Evolutionary conservation across 2,888 invertebrate genomes (phyloP), one percentile per base, ranked within the genome.

Genomic region (Chorisops tibialis): DNA sequence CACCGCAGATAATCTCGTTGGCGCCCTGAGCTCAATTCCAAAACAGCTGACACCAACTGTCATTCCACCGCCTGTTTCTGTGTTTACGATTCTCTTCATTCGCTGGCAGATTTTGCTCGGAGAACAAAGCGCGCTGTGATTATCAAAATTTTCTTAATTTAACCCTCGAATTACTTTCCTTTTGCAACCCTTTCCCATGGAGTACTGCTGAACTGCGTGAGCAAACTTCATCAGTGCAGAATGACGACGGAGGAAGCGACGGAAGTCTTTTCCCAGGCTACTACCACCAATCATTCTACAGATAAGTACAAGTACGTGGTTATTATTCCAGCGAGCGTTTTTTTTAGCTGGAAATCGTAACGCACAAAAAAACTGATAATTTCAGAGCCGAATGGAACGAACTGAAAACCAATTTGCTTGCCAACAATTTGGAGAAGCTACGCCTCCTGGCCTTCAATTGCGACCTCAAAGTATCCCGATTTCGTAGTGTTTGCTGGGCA

Each of bases 401-500:
- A 51, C 65, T 79, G 14, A 64, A 75, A n/a, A 61, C 64, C 45
- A 69, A 66, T 24, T 64, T 83, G 76, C 71, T 74, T 80, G 62
- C 75, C 72, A 68, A 73, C 69, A 64, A 82, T 75, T 72, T 80
- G 72, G 69, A 80, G 71, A 63, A 77, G 70, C 70, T 85, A 76
- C 73, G 78, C 70, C 71, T 80, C 74, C 67, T 72, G 5, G 78
- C 78, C 1, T 74, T 76, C 63, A 70, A 70, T 43, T 77, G 79
- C 0, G 71, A 76, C 16, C 66, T 79, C 0, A 78, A 77, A 68
- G 69, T 72, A 49, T 79, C 79, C 2, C 78, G 80, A 56, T 81
- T 81, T 66, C 76, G 82, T 35, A 81, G 81, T 69, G 71, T 82
- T 11, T 79, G 80, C 51, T 82, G 82, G 82, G 72, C 79, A 3